phyloP scores from a whole-genome alignment of 2,113 vertebrate genomes.

The Pholis gunnellus region DNA sequence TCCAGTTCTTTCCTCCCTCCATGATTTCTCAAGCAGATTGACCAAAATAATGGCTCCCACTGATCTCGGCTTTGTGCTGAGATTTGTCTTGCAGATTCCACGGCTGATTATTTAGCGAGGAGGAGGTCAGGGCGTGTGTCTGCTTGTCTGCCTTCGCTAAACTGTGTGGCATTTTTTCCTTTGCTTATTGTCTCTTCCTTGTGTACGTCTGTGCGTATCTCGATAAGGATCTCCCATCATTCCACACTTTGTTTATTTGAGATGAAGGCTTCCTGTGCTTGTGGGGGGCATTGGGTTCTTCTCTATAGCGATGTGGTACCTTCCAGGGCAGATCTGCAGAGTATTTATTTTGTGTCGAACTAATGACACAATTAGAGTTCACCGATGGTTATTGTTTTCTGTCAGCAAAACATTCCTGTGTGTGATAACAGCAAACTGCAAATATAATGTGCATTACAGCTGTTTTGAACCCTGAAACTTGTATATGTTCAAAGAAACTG shows the following conservation, averaged over 20 bases:
- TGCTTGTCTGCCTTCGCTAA: slow-evolving; percentile 58
- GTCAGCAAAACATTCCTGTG: not conserved
- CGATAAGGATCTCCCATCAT: slow-evolving; percentile 67
- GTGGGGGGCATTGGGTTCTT: slow-evolving; percentile 18
- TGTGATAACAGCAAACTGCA: not conserved
- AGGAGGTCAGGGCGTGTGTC: slow-evolving; percentile 63
- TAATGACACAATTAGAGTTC: not conserved
- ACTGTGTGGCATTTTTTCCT: slow-evolving; percentile 60
- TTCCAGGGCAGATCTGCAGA: not conserved
- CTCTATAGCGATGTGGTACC: slow-evolving; percentile 6
- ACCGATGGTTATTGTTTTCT: not conserved
- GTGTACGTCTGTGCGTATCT: slow-evolving; percentile 40
- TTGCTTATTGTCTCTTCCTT: slow-evolving; percentile 60
- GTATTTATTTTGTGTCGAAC: not conserved
- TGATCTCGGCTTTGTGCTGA: slow-evolving; percentile 28
- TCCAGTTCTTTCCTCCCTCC: slow-evolving; percentile 27
- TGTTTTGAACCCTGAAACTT: no score
- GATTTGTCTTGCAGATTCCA: slow-evolving; percentile 71
- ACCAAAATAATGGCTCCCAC: slow-evolving; percentile 43
- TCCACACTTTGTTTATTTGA: slow-evolving; percentile 69
- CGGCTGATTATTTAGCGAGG: slow-evolving; percentile 49
- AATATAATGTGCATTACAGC: not conserved
- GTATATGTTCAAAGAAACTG: no score
- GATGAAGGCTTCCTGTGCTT: slow-evolving; percentile 60
- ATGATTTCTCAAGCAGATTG: slow-evolving; percentile 43